A percentile compares a stretch with the other conserved stretches of the same genome.
Evolutionary conservation across 1,140 invertebrate species (phyloP).

Genomic region (Ips typographus): DNA sequence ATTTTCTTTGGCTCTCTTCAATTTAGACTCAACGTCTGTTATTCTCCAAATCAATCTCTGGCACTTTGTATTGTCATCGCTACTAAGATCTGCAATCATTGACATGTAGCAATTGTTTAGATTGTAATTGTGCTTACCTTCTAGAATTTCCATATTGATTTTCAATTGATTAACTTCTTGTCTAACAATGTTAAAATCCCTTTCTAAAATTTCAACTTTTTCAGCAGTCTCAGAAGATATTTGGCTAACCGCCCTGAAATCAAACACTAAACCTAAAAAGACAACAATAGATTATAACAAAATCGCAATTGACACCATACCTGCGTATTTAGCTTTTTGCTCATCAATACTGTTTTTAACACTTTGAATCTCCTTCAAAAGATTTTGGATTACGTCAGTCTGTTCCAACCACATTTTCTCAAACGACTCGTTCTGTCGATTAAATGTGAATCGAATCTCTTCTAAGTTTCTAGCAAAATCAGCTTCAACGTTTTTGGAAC

Average conservation of each 20-base stretch:
- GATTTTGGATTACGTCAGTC: conserved; percentile 44
- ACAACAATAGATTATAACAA: neutral
- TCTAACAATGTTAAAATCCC: conserved; percentile 37
- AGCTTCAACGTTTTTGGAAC: conserved; percentile 56
- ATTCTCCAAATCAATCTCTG: conserved; percentile 67
- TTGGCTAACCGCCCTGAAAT: conserved; percentile 43
- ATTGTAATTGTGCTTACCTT: conserved; percentile 23
- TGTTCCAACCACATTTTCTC: conserved; percentile 51
- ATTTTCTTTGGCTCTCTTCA: conserved; percentile 66
- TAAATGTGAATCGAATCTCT: conserved; percentile 61
- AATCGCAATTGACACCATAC: neutral
- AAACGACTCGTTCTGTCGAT: conserved; percentile 48
- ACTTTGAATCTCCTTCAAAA: conserved; percentile 51
- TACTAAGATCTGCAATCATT: conserved; percentile 9
- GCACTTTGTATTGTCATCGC: conserved; percentile 49
- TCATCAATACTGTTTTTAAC: conserved; percentile 49
- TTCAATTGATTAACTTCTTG: conserved; percentile 44
- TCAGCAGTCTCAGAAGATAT: conserved; percentile 44
- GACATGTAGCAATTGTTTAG: neutral
- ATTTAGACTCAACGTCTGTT: conserved; percentile 62
- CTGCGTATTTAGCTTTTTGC: conserved; percentile 22
- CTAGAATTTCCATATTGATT: conserved; percentile 44
- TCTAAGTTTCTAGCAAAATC: conserved; percentile 63
- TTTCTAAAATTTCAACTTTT: conserved; percentile 44
- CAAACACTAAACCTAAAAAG: conserved; percentile 39